Base-by-base conservation (phyloP, 2,797 vertebrate species). In the Malacoctenus gilli region DNA sequence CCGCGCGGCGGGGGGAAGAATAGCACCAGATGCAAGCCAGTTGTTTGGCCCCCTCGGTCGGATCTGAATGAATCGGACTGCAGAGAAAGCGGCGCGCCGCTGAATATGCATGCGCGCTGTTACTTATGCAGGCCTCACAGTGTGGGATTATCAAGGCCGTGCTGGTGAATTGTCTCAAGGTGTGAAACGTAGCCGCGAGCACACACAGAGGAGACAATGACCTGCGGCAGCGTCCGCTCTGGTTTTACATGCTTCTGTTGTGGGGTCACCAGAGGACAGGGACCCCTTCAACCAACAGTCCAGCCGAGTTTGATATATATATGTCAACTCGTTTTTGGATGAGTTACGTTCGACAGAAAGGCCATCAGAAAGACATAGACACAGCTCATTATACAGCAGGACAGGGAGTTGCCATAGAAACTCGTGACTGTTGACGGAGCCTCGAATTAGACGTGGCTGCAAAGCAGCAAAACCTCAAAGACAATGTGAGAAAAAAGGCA, bases 11-110 rank as follows among this genome's bases (percentile, higher is more conserved):
- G 52, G 62, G 15, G 57, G 19, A 78, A 87, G 86, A 90, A 89
- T 89, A 75, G 86, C 60, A 65, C 81, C 88, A 90, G 88, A 90
- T 89, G 88, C 59, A 59, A 61, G 77, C 55, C 76, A 73, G 76
- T 63, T 63, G 81, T 83, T 71, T 63, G 1, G n/a, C 42, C 74
- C 52, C 65, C 43, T n/a, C 39, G 63, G 70, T 74, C 42, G 57
- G 77, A 43, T 65, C 63, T 87, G 77, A 84, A 84, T 81, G 57
- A 63, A 69, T 50, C 8, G 28, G 76, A 34, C 48, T 61, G 72
- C 22, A 68, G 77, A 75, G 70, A 61, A 73, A 74, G 82, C 36
- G 1, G 57, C 36, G 18, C 38, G 16, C 39, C 63, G 34, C 57
- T 89, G 80, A 85, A 88, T 88, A 90, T 88, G 73, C 71, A 89